phyloP scores from a whole-genome alignment of 1,140 invertebrate genomes.

The Paracyclopina nana region DNA sequence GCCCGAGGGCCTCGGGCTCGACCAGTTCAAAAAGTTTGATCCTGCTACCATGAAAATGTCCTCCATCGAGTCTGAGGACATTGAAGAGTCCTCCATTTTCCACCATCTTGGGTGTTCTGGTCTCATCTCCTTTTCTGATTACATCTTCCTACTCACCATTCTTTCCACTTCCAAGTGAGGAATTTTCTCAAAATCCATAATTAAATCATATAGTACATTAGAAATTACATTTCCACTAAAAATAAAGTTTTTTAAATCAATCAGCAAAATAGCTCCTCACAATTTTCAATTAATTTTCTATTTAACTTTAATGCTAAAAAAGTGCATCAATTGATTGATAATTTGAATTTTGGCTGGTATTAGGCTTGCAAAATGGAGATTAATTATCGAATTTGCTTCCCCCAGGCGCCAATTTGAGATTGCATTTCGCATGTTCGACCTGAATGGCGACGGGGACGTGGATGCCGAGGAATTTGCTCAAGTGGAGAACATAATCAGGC shows the following conservation, averaged over 20 bases:
- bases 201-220: too few relatives aligned
- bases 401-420: constrained; percentile 99
- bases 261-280: too few relatives aligned
- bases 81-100: constrained; percentile 82
- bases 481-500: constrained; percentile 73
- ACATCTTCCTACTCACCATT: constrained; percentile 92
- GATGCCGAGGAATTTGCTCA: constrained; percentile 94
- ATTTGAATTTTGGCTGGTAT: too few relatives aligned
- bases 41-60: neutral
- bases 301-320: too few relatives aligned
- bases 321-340: too few relatives aligned
- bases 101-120: constrained; percentile 76
- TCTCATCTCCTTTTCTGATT: constrained; percentile 94
- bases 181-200: too few relatives aligned
- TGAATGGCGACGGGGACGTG: constrained; percentile 95
- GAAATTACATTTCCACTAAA: too few relatives aligned
- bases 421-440: constrained; percentile 96
- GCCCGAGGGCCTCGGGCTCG: constrained; percentile 48
- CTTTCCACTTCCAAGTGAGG: constrained; percentile 47
- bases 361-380: too few relatives aligned
- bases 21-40: constrained; percentile 2
- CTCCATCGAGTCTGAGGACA: constrained; percentile 60
- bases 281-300: too few relatives aligned
- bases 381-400: too few relatives aligned
- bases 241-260: too few relatives aligned